These are phyloP conservation scores for Platerodrilus igneus DNA, from an alignment of 2,888 invertebrate species.

Conservation along the genomic window DNA sequence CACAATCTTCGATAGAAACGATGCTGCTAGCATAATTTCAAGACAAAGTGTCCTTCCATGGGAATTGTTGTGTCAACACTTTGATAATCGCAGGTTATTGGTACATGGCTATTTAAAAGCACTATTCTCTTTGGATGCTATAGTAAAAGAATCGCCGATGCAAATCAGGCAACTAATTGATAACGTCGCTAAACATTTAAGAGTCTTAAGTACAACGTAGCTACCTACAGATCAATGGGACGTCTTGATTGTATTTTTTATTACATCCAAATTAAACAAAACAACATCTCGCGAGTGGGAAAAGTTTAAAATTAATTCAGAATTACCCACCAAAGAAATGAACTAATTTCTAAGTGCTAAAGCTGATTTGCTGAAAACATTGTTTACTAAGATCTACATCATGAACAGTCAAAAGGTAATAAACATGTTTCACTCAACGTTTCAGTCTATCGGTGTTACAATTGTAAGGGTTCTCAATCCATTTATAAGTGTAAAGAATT, in stretches of 20 bases:
- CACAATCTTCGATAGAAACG: too few species aligned
- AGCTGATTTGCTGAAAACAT: constrained; percentile 6
- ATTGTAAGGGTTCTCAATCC: too few species aligned
- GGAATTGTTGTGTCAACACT: constrained; percentile 24
- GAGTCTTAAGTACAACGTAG: too few species aligned
- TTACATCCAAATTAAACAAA: constrained; percentile 4
- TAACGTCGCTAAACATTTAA: neutral
- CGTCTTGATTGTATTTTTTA: constrained; percentile 2
- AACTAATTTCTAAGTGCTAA: neutral
- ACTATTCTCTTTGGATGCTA: constrained; percentile 20
- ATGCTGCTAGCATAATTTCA: too few species aligned
- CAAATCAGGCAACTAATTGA: neutral
- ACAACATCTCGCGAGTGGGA: constrained; percentile 3
- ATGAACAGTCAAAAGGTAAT: neutral
- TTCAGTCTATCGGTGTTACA: neutral
- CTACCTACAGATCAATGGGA: too few species aligned
- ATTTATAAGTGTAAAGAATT: too few species aligned
- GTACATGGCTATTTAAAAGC: constrained; percentile 26
- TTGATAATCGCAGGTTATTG: constrained; percentile 24
- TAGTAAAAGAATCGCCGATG: neutral
- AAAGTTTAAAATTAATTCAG: neutral
- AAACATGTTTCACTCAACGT: neutral
- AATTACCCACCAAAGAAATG: neutral
- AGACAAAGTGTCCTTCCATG: too few species aligned
- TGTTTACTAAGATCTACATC: too few species aligned